Conservation (phyloP, 2,113 vertebrate genomes). For the Cavia aperea region DNA sequence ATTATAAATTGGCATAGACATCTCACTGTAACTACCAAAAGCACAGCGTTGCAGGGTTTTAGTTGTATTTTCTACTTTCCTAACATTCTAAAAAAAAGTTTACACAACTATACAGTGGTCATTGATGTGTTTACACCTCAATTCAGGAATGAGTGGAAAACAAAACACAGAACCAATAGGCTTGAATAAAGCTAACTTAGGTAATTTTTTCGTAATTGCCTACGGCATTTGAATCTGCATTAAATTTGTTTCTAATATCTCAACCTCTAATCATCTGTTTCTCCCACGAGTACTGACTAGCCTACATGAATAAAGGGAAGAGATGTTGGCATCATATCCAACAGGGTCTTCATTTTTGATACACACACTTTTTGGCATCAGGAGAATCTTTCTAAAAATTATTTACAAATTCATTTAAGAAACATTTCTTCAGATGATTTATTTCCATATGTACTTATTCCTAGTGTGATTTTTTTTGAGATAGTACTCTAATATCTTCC, state of each 20-base stretch:
- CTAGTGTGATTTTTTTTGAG: background rate
- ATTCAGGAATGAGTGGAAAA: background rate
- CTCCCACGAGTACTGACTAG: background rate
- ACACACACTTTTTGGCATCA: background rate
- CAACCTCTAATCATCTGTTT: background rate
- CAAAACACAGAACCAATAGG: background rate
- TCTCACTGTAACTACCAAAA: background rate
- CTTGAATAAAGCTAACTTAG: background rate
- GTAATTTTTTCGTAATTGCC: background rate
- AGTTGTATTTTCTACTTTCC: background rate
- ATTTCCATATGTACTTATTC: background rate
- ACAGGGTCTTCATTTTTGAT: background rate
- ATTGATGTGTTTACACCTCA: rapidly evolving
- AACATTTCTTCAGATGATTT: background rate
- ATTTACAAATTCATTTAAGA: background rate
- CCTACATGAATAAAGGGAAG: background rate
- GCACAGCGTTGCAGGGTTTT: background rate
- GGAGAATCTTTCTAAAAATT: background rate
- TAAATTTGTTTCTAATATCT: background rate
- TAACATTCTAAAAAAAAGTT: background rate
- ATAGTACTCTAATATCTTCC: background rate
- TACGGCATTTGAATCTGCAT: background rate
- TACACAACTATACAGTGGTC: background rate
- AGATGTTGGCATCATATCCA: background rate
- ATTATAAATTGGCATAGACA: background rate